Evolutionary conservation across 2,888 invertebrate species (phyloP).

Genomic region (Portevinia maculata): DNA sequence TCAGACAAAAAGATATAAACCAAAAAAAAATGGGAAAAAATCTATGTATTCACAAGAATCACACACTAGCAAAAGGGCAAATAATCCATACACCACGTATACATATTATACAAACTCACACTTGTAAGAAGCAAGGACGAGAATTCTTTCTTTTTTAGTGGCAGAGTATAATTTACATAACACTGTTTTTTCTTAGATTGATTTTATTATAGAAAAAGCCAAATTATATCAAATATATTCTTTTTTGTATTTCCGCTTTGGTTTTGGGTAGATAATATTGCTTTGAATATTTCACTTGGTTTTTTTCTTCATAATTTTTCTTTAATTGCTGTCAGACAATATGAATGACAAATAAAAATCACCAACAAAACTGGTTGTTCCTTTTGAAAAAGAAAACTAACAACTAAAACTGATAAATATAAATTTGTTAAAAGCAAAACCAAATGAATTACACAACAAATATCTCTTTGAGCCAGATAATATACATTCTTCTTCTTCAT

Average conservation of each 20-base stretch:
- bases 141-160: slow-evolving; percentile 49
- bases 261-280: neutral
- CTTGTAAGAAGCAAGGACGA: slow-evolving; percentile 60
- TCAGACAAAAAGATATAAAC: slow-evolving; percentile 23
- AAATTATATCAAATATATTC: slow-evolving; percentile 2
- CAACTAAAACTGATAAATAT: neutral
- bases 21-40: slow-evolving; percentile 30
- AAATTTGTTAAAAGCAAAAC: neutral
- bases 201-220: slow-evolving; percentile 5
- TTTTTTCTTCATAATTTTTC: slow-evolving; percentile 6
- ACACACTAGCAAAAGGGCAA: slow-evolving; percentile 62
- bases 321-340: neutral
- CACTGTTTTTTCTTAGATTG: slow-evolving; percentile 56
- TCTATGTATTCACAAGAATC: slow-evolving; percentile 52
- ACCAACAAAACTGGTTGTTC: neutral
- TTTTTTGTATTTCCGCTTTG: neutral
- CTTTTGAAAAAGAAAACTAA: neutral
- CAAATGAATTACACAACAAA: slow-evolving; percentile 67
- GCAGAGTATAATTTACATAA: slow-evolving; percentile 69
- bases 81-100: slow-evolving; percentile 63
- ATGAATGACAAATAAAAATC: neutral
- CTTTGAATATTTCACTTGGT: neutral
- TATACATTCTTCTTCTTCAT: slow-evolving; percentile 43
- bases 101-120: slow-evolving; percentile 46
- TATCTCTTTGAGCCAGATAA: slow-evolving; percentile 53